A percentile compares a stretch with the other conserved stretches of the same genome.
These are phyloP conservation scores for Zoanthus gigantus DNA, from an alignment of 92 coral and sea anemone species.

Conservation along the genomic window DNA sequence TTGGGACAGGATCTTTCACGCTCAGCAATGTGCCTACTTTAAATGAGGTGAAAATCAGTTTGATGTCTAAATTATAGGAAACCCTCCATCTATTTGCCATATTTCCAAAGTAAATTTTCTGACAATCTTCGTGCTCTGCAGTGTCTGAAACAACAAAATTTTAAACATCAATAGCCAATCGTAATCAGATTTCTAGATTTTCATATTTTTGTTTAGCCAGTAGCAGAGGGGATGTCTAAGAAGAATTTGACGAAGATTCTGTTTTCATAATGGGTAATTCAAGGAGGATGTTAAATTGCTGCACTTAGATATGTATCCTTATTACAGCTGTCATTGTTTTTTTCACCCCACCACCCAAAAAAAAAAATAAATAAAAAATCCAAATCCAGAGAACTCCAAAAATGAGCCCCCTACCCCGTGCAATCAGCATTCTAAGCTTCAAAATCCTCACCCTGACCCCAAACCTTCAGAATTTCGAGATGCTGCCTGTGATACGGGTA, in stretches of 20 bases:
- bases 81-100: background rate
- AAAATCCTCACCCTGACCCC: background rate
- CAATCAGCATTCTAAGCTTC: background rate
- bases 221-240: constrained; percentile 3
- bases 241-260: background rate
- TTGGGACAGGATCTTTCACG: too few species aligned
- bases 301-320: background rate
- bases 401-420: background rate
- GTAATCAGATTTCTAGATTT: background rate
- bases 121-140: constrained; percentile 33
- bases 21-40: too few species aligned
- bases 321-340: background rate
- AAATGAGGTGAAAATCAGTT: too few species aligned
- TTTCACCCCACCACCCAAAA: background rate
- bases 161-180: constrained; percentile 3
- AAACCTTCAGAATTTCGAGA: background rate
- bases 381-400: constrained; percentile 1
- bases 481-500: background rate
- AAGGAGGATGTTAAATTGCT: background rate
- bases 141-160: constrained; percentile 14
- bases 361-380: background rate
- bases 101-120: constrained; percentile 32
- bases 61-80: too few species aligned
- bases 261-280: background rate
- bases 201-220: background rate